Evolutionary conservation across 2,888 invertebrate genomes (phyloP).

Genomic region (Adelognathus sp.): DNA sequence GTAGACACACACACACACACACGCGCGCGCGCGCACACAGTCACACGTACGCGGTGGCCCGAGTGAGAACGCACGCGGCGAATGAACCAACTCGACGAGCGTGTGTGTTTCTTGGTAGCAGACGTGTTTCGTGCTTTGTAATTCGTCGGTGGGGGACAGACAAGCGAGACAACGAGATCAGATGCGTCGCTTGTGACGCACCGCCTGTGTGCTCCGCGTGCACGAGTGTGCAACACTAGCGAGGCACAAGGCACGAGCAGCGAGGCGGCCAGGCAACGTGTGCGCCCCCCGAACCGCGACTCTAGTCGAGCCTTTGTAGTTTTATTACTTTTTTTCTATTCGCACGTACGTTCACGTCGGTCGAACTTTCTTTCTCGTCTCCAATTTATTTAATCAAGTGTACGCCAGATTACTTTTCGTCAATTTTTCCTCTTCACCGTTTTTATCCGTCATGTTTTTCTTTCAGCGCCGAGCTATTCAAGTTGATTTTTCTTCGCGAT

Average conservation of each 20-base stretch:
- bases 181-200: slow-evolving; percentile 11
- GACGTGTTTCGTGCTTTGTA: slow-evolving; percentile 13
- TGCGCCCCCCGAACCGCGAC: neutral
- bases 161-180: slow-evolving; percentile 7
- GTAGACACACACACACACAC: neutral
- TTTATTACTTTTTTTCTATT: neutral
- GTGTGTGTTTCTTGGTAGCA: neutral
- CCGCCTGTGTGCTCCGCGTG: slow-evolving; percentile 3
- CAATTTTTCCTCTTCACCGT: neutral
- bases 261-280: neutral
- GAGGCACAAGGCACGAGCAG: neutral
- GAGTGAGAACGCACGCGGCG: slow-evolving; percentile 1
- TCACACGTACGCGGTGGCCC: neutral
- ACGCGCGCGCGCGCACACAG: neutral
- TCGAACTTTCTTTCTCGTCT: neutral
- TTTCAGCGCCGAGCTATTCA: neutral
- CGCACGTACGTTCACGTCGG: neutral
- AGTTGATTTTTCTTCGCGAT: neutral
- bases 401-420: neutral
- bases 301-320: neutral
- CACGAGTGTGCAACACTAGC: slow-evolving; percentile 18
- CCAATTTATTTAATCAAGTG: neutral
- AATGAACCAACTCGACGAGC: neutral
- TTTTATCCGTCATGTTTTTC: neutral
- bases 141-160: neutral